A percentile compares a stretch with the other conserved stretches of the same genome.
phyloP scores from a whole-genome alignment of 2,797 vertebrate genomes.

The Lutjanus argentimaculatus region DNA sequence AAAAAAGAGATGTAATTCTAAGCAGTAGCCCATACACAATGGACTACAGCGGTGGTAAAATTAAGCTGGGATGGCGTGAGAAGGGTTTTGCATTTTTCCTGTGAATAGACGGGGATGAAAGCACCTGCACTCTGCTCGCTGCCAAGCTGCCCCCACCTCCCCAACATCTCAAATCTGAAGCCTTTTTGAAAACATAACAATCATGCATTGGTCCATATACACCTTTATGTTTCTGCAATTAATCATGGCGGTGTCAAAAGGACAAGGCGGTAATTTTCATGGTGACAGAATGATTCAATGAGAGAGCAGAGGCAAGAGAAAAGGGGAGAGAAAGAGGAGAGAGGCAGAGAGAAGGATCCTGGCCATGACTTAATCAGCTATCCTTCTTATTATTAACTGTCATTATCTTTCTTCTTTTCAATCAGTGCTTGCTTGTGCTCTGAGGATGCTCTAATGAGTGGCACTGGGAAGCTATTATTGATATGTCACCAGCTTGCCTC shows the following conservation, averaged over 20 bases:
- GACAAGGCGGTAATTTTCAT: slow-evolving; percentile 77
- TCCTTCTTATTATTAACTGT: slow-evolving; percentile 80
- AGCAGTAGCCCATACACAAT: slow-evolving; percentile 53
- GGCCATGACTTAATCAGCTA: slow-evolving; percentile 81
- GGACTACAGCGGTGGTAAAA: slow-evolving; percentile 39
- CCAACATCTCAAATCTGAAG: slow-evolving; percentile 56
- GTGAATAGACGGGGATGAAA: slow-evolving; percentile 82
- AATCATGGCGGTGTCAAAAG: slow-evolving; percentile 77
- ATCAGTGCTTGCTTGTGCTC: slow-evolving; percentile 84
- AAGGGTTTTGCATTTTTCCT: slow-evolving; percentile 49
- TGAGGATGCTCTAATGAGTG: slow-evolving; percentile 78
- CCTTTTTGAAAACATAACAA: slow-evolving; percentile 69
- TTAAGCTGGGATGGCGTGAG: slow-evolving; percentile 54
- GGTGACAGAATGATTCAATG: slow-evolving; percentile 66
- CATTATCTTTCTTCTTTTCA: slow-evolving; percentile 85
- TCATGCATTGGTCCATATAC: slow-evolving; percentile 63
- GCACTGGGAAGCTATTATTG: slow-evolving; percentile 80
- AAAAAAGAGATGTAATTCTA: slow-evolving; percentile 64
- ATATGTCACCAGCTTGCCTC: slow-evolving; percentile 73
- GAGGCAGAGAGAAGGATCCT: slow-evolving; percentile 56
- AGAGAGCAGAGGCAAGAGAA: slow-evolving; percentile 42
- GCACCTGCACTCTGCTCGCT: slow-evolving; percentile 73
- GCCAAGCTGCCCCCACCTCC: slow-evolving; percentile 53
- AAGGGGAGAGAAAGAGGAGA: slow-evolving; percentile 37
- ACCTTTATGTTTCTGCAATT: slow-evolving; percentile 78